Conservation (phyloP, 2,797 vertebrate genomes). For the Tolypeutes matacus region DNA sequence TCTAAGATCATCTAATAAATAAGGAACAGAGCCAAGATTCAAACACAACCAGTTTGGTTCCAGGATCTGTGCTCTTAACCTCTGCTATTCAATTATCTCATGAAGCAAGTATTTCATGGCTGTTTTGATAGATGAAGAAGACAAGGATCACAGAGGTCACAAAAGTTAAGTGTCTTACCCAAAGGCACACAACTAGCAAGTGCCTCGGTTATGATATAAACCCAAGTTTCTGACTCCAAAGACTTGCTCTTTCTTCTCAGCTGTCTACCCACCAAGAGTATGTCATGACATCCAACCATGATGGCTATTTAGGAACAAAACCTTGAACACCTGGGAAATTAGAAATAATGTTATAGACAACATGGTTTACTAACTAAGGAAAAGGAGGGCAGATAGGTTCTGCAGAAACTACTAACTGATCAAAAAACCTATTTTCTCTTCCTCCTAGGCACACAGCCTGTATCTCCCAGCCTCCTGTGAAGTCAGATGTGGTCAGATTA, state of each 20-base stretch:
- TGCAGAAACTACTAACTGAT: neutral
- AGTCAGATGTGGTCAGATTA: neutral
- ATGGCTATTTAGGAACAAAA: neutral
- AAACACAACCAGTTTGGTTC: neutral
- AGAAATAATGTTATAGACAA: neutral
- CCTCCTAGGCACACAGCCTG: neutral
- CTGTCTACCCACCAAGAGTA: neutral
- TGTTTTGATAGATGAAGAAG: neutral
- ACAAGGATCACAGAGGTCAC: neutral
- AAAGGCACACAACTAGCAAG: neutral
- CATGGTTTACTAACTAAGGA: neutral
- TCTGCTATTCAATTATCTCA: neutral
- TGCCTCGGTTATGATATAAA: neutral
- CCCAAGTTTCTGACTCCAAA: neutral
- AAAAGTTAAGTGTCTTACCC: neutral
- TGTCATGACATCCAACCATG: neutral
- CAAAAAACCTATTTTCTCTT: neutral
- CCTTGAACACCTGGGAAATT: neutral
- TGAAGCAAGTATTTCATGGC: neutral
- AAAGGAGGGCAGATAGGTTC: neutral
- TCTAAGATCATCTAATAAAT: conserved; percentile 5
- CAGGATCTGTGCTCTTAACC: conserved; percentile 3
- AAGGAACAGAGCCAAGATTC: neutral
- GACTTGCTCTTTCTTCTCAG: neutral
- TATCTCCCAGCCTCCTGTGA: neutral